Base-by-base conservation (phyloP, 2,797 vertebrate species). In the Lepus oiostolus region DNA sequence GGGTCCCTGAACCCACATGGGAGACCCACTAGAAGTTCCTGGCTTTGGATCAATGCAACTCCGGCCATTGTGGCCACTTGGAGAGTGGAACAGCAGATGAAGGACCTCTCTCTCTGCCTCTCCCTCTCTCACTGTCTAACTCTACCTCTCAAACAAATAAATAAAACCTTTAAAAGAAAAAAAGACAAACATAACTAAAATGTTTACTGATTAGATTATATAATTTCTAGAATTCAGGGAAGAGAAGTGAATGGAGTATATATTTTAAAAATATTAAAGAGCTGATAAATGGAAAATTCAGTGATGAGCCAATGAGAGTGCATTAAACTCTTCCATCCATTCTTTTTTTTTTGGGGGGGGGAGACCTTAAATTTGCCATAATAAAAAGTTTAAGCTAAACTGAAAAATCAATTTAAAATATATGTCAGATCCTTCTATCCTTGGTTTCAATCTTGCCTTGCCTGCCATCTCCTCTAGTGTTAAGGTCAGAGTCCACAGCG, bases 301-400 rank as follows among this genome's bases (percentile, higher is more conserved):
- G 54, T 71, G 42, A 77, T 77, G 30, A 24, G 14, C 5, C n/a
- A 10, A 65, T 14, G 30, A 7, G 9, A 28, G 10, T 70, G 63
- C 77, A 38, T 65, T 30, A 32, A 22, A 63, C 7, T 38, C 58
- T 58, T 65, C n/a, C 67, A 7, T 50, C 30, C 85, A 10, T 13
- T 71, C 58, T 52, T 68, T 72, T 32, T 32, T 84, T 93, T 65
- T 42, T 42, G 6, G 42, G 42, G 42, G 7, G 42, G 42, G 42
- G 42, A 42, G 42, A 2, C 19, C n/a, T 93, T 92, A 68, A 93
- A 91, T 84, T 72, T 70, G 87, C 7, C 47, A 63, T 28, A 93
- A 85, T 68, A 38, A 75, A 63, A 76, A 63, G 16, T 52, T 89
- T 38, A 32, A 42, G 86, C n/a, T 50, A 93, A 86, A 71, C 2